These are phyloP conservation scores for Listrodromus nycthemerus DNA, from an alignment of 2,888 invertebrate species.

Conservation along the genomic window DNA sequence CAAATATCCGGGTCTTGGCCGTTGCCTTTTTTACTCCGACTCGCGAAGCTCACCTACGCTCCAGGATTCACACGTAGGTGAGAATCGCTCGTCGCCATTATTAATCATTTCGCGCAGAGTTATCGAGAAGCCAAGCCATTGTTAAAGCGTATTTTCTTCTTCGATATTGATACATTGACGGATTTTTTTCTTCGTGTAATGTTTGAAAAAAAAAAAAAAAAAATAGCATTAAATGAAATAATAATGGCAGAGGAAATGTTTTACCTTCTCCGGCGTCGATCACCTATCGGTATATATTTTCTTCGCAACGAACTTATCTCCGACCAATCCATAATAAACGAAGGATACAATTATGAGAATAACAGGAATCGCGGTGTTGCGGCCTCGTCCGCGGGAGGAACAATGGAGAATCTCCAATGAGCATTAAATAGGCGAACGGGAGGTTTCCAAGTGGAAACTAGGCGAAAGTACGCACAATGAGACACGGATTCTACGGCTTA, in stretches of 20 bases:
- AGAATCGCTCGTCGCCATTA: conserved; percentile 15
- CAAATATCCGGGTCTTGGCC: conserved; percentile 18
- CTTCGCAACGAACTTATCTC: conserved; percentile 14
- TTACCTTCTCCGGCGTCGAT: not conserved
- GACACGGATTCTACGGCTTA: conserved; percentile 9
- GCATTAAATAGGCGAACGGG: not conserved
- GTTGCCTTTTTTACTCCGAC: conserved; percentile 60
- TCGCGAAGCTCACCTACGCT: conserved; percentile 52
- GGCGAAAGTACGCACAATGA: conserved; percentile 23
- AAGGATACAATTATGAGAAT: conserved; percentile 51
- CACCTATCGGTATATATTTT: not conserved
- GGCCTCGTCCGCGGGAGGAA: conserved; percentile 33
- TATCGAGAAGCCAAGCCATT: not conserved
- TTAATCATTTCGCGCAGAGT: not conserved
- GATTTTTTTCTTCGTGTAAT: not conserved
- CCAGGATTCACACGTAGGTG: conserved; percentile 13
- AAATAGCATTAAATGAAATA: not conserved
- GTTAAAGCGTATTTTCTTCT: not conserved
- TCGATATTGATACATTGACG: not conserved
- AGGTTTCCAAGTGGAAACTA: conserved; percentile 6
- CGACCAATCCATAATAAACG: conserved; percentile 17
- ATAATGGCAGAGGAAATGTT: not conserved
- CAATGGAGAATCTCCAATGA: conserved; percentile 42
- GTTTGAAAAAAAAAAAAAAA: not conserved
- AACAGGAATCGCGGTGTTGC: conserved; percentile 36